Conservation (phyloP, 2,113 vertebrate species). For the Trogon surrucura region DNA sequence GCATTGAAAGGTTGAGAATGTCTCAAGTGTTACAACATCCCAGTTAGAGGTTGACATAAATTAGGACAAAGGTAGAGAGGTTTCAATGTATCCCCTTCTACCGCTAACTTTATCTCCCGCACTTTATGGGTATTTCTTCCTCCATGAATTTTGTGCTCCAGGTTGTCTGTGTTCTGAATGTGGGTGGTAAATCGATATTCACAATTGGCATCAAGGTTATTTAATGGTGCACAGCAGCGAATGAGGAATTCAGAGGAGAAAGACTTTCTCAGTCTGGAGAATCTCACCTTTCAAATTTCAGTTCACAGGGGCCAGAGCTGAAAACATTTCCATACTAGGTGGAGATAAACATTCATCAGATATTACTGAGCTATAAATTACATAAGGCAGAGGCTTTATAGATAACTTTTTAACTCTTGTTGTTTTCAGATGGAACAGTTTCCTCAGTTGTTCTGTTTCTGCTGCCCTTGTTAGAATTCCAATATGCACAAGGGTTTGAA, state of each 20-base stretch:
- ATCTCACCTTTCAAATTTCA: neutral
- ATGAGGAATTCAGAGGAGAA: neutral
- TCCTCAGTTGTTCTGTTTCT: conserved; percentile 2
- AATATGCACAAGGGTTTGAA: neutral
- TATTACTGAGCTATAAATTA: neutral
- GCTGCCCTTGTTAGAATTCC: neutral
- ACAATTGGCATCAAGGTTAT: neutral
- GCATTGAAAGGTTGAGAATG: neutral
- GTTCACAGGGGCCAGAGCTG: neutral
- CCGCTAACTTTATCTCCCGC: neutral
- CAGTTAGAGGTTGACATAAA: neutral
- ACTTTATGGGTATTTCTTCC: neutral
- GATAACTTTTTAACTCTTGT: neutral
- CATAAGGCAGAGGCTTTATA: neutral
- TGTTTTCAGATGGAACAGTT: neutral
- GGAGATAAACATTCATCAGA: neutral
- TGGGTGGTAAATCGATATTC: neutral
- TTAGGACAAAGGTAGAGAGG: neutral
- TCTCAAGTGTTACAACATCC: neutral
- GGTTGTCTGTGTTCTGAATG: neutral
- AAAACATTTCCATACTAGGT: neutral
- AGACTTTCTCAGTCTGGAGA: neutral
- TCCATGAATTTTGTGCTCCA: neutral
- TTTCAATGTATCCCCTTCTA: neutral
- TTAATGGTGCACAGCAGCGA: neutral